These are phyloP conservation scores for Denticeps clupeoides DNA, from an alignment of 2,797 vertebrate species.

Conservation along the genomic window DNA sequence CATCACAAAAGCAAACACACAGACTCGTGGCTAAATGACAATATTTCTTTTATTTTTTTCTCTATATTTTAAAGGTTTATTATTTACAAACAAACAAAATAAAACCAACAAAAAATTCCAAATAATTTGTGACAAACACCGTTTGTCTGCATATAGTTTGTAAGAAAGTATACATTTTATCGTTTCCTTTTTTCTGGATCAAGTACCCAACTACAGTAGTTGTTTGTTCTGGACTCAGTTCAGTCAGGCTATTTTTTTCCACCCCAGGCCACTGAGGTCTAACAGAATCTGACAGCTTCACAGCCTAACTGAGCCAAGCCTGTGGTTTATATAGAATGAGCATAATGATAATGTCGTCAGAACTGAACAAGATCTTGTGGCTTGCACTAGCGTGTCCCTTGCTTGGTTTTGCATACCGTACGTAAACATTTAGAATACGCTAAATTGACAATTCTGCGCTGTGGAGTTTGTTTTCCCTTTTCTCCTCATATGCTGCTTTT, in stretches of 20 bases:
- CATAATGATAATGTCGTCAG: constrained; percentile 49
- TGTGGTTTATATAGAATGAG: constrained; percentile 57
- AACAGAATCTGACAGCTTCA: too few relatives aligned
- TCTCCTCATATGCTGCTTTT: constrained; percentile 50
- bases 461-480: constrained; percentile 39
- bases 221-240: too few relatives aligned
- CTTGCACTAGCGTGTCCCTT: constrained; percentile 27
- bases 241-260: too few relatives aligned
- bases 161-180: constrained; percentile 70
- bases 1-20: constrained; percentile 39
- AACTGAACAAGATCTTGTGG: constrained; percentile 35
- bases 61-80: constrained; percentile 77
- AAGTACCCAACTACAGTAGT: constrained; percentile 55
- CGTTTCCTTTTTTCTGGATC: constrained; percentile 58
- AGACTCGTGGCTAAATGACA: constrained; percentile 55
- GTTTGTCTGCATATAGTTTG: constrained; percentile 77
- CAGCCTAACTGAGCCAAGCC: constrained; percentile 46
- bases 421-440: constrained; percentile 53
- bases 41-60: constrained; percentile 67
- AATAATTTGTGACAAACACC: constrained; percentile 67
- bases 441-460: constrained; percentile 33
- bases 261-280: too few relatives aligned
- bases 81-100: constrained; percentile 72
- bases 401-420: constrained; percentile 31
- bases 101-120: constrained; percentile 46